Evolutionary conservation across 2,113 vertebrate genomes (phyloP).

Genomic region (Takifugu flavidus): DNA sequence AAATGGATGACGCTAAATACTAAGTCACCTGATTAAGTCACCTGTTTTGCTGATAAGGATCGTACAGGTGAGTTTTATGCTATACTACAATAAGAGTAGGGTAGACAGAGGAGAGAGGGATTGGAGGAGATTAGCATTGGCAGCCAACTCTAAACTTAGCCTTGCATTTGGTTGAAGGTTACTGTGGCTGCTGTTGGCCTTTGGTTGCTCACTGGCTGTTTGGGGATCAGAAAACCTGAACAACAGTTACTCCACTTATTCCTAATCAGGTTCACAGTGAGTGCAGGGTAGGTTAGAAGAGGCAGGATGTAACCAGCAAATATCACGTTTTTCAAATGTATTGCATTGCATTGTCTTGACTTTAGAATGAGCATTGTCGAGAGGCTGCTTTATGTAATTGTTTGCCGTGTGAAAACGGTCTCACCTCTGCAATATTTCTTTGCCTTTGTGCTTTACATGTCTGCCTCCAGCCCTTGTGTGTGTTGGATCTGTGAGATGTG

Average conservation of each 20-base stretch:
- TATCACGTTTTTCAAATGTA: too few species aligned
- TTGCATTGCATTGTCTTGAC: too few species aligned
- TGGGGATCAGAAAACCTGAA: neutral
- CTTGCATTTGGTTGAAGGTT: constrained; percentile 45
- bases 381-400: too few species aligned
- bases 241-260: neutral
- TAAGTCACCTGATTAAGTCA: constrained; percentile 7
- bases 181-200: constrained; percentile 19
- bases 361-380: too few species aligned
- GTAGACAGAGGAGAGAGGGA: constrained; percentile 11
- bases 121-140: constrained; percentile 48
- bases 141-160: constrained; percentile 46
- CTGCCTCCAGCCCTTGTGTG: neutral
- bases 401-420: too few species aligned
- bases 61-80: neutral
- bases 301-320: too few species aligned
- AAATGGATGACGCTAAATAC: constrained; percentile 21
- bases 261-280: too few species aligned
- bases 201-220: constrained; percentile 4
- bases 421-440: too few species aligned
- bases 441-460: constrained; percentile 1
- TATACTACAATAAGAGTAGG: neutral
- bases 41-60: constrained; percentile 1
- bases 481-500: constrained; percentile 53
- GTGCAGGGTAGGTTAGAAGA: too few species aligned